Percentiles rank a stretch among this genome's conserved stretches.
These are phyloP conservation scores for Tetrapedia diversipes DNA, from an alignment of 2,888 invertebrate species.

Conservation along the genomic window DNA sequence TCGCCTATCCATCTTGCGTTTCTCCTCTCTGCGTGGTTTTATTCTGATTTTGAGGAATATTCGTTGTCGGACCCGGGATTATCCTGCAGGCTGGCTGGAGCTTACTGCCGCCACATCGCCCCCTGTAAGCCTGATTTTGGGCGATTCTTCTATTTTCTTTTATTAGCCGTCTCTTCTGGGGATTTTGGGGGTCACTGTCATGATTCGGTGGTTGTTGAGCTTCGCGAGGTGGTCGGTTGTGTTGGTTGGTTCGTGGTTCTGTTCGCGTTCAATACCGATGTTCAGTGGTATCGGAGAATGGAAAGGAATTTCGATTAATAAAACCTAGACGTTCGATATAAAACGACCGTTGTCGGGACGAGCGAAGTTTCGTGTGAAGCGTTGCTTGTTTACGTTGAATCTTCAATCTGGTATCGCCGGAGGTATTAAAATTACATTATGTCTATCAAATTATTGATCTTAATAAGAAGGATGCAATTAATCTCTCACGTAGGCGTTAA, in stretches of 20 bases:
- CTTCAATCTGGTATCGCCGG: neutral
- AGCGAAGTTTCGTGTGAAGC: too few relatives aligned
- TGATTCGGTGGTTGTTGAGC: neutral
- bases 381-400: constrained; percentile 1
- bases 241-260: too few relatives aligned
- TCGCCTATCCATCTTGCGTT: constrained; percentile 27
- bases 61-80: constrained; percentile 14
- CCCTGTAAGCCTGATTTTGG: neutral
- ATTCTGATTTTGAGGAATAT: constrained; percentile 5
- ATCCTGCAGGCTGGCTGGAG: neutral
- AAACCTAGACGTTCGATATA: too few relatives aligned
- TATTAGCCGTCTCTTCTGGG: neutral
- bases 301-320: too few relatives aligned
- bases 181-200: neutral
- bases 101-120: neutral
- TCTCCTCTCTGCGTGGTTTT: neutral
- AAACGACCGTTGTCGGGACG: neutral
- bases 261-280: too few relatives aligned
- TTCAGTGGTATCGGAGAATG: too few relatives aligned
- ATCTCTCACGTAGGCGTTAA: constrained; percentile 19
- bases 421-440: constrained; percentile 18
- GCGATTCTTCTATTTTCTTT: neutral
- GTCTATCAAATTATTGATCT: constrained; percentile 40
- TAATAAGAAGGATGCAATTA: constrained; percentile 28
- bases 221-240: too few relatives aligned